A percentile compares a stretch with the other conserved stretches of the same genome.
Evolutionary conservation across 2,113 vertebrate genomes (phyloP).

Genomic region (Tursiops truncatus): DNA sequence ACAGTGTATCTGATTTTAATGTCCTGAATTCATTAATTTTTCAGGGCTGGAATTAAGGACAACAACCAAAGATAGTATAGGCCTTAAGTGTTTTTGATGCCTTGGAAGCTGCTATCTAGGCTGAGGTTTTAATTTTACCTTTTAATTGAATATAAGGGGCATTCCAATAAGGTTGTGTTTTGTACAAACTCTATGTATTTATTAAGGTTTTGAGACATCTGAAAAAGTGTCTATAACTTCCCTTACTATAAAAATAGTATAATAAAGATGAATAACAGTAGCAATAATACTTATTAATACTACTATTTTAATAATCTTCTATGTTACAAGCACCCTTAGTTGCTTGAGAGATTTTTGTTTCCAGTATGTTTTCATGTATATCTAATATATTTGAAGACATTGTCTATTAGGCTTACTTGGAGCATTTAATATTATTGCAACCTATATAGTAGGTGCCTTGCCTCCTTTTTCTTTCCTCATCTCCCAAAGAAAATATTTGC

Average conservation of each 20-base stretch:
- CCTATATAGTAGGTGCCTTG: neutral
- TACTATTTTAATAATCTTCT: neutral
- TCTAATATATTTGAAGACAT: neutral
- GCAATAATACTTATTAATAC: slow-evolving; percentile 7
- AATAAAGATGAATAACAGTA: neutral
- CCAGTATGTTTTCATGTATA: slow-evolving; percentile 23
- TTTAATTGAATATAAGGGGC: slow-evolving; percentile 43
- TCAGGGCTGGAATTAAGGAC: neutral
- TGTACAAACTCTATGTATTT: slow-evolving; percentile 45
- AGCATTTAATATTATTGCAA: neutral
- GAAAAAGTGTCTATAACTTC: neutral
- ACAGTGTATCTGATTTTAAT: slow-evolving; percentile 58
- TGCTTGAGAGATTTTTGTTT: slow-evolving; percentile 39
- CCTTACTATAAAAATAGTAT: slow-evolving; percentile 19
- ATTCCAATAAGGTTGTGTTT: slow-evolving; percentile 17
- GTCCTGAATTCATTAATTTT: slow-evolving; percentile 53
- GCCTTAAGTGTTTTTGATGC: slow-evolving; percentile 1
- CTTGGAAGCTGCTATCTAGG: slow-evolving; percentile 52
- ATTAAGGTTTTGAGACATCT: slow-evolving; percentile 21
- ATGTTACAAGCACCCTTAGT: neutral
- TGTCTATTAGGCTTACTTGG: neutral
- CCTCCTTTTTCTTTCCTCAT: neutral
- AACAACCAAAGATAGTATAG: slow-evolving; percentile 50
- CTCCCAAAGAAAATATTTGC: neutral
- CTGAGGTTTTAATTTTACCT: slow-evolving; percentile 40